Base-by-base conservation (phyloP, 2,113 vertebrate genomes). In the Dipodomys merriami region DNA sequence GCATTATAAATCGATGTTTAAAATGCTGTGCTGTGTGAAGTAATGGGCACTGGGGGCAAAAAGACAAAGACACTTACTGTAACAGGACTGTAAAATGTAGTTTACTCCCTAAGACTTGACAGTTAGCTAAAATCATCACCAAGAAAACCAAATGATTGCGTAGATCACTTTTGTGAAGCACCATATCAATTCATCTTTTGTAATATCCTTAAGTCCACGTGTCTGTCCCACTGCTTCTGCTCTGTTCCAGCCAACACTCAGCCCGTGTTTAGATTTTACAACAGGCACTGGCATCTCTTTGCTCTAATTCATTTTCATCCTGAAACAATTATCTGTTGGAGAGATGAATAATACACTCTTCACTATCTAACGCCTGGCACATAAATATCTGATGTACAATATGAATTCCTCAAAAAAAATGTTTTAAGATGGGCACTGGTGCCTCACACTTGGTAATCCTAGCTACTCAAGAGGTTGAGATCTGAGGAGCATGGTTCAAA, bases 311-410 rank as follows among this genome's bases (percentile, higher is more conserved):
- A 94, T 86, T 94, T 92, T 81, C 73, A 93, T 83, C 74, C 81
- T 89, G 94, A 96, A 94, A 81, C 81, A 88, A 95, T 91, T 91
- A 90, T 69, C 96, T 96, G 94, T 94, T 96, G 91, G 62, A 60
- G 72, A 83, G 83, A 84, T 92, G 86, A 95, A 95, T 77, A 86
- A 88, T 25, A 23, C 82, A 84, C 7, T n/a, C n/a, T 83, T 88
- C 89, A 91, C 90, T 86, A 60, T 13, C 18, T 62, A 96, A 71
- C 19, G 29, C n/a, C 29, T 71, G 25, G 71, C 74, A 77, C 30
- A 6, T 11, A 8, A 91, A 53, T 29, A 57, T 86, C 71, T 77
- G 82, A 84, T 44, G 20, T 93, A 86, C 91, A 89, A 88, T 62
- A 65, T 23, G 77, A 91, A 79, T 68, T 83, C 57, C 29, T 76